Base-by-base conservation (phyloP, 1,140 invertebrate species). In the Diorhabda elongata region DNA sequence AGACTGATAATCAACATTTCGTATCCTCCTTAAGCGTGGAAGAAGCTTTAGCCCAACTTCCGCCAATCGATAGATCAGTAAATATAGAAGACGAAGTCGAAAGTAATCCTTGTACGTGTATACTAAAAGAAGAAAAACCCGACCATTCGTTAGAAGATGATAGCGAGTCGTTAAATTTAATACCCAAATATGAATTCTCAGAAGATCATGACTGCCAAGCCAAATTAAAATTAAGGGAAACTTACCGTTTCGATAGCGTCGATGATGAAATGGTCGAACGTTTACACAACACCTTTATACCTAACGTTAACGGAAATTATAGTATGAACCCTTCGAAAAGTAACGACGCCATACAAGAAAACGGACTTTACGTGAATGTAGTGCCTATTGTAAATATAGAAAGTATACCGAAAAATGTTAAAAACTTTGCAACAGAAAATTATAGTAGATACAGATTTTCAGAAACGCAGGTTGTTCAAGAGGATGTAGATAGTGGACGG, bases 361-460 rank as follows among this genome's bases (percentile, higher is more conserved):
- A 72, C 44, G 77, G 76, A 65, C 70, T 80, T 52, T 79, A 75
- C 66, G 72, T 74, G 45, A 80, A 80, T 68, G 75, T 81, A 78
- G 80, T 81, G 79, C 80, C 80, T 80, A 78, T 76, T 78, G 74
- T 80, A 68, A 73, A 76, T 75, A 76, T 65, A 42, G 79, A 79
- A 64, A 68, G 73, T 61, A 71, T 79, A 69, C 75, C 75, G 58
- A 79, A 76, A 61, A 73, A 74, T 56, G 73, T 74, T 6, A 72
- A 69, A 67, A 56, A 73, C 62, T 74, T 76, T 64, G 62, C 73
- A 63, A 70, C 75, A 67, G 79, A 80, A 69, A 79, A 77, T 68
- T 80, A 72, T 69, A 78, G 79, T 67, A 80, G 79, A 67, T 81
- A 81, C 64, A 79, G 80, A 66, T 78, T 80, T 64, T 81, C 80